Evolutionary conservation across 2,888 invertebrate genomes (phyloP).

Genomic region (Dasysyrphus albostriatus): DNA sequence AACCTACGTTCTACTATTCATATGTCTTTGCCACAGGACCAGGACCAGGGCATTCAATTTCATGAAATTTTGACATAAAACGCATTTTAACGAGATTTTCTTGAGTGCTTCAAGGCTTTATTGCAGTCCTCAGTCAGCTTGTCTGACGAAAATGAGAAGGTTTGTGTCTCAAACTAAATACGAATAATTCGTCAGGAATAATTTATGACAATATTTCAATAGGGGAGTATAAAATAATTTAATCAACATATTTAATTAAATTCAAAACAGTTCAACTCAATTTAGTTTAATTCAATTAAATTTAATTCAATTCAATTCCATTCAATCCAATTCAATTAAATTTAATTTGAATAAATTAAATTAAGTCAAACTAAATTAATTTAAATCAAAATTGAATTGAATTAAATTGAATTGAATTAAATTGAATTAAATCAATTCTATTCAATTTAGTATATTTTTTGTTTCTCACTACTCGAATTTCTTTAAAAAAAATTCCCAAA

Average conservation of each 20-base stretch:
- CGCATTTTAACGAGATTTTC: conserved; percentile 11
- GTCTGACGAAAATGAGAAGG: conserved; percentile 4
- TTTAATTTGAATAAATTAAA: no score
- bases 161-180: neutral
- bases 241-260: neutral
- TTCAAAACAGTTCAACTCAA: no score
- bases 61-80: conserved; percentile 25
- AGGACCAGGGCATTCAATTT: neutral
- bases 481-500: no score
- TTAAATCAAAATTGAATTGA: no score
- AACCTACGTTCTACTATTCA: neutral
- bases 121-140: neutral
- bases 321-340: no score
- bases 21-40: neutral
- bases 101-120: neutral
- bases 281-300: no score
- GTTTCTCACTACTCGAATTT: no score
- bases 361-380: no score
- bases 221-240: neutral
- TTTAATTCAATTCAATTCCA: no score
- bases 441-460: no score
- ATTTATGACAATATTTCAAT: neutral
- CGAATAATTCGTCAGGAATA: neutral
- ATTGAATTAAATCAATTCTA: no score
- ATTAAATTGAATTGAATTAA: no score